Base-by-base conservation (phyloP, 2,797 vertebrate genomes). In the Sebastolobus alascanus region DNA sequence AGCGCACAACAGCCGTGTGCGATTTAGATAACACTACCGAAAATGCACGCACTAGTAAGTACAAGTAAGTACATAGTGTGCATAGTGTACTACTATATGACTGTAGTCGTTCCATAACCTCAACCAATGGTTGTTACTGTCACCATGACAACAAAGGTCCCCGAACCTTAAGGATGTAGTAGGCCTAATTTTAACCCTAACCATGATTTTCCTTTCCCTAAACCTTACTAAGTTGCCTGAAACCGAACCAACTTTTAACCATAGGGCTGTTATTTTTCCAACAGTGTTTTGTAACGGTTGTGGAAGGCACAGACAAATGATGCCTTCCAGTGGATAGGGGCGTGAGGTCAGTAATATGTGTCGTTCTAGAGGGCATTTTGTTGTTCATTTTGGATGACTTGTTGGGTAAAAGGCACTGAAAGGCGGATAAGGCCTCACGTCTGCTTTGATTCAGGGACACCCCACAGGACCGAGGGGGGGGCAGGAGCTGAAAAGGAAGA, bases 381-480 rank as follows among this genome's bases (percentile, higher is more conserved):
- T 38, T 2, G 0, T 40, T 52, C 29, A 5, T 35, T 67, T 10
- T 33, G n/a, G 6, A 43, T 6, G 29, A 73, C 0, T 50, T 76
- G 20, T 50, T 75, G 33, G 35, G 12, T 76, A 46, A 43, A 73
- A 71, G 50, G 9, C 38, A 55, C 16, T 22, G 12, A 50, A 65
- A 68, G 68, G 31, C 27, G 20, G 58, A 52, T 18, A 46, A 67
- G 55, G 27, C 71, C 56, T 60, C 22, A 27, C 25, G 40, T 68
- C 50, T 71, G 68, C 79, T 88, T 84, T 82, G 64, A 77, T 80
- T 79, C 71, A 63, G 54, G 27, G 64, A 83, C 71, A 74, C 76
- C 58, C 65, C 55, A 58, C 75, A 67, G 59, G 70, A 84, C 16
- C 4, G 6, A 59, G 38, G 27, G 61, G 25, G 13, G 13, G 6